Percentiles rank a stretch among this genome's conserved stretches.
Conservation (phyloP, 2,888 invertebrate species). For the Agrochola lychnidis region DNA sequence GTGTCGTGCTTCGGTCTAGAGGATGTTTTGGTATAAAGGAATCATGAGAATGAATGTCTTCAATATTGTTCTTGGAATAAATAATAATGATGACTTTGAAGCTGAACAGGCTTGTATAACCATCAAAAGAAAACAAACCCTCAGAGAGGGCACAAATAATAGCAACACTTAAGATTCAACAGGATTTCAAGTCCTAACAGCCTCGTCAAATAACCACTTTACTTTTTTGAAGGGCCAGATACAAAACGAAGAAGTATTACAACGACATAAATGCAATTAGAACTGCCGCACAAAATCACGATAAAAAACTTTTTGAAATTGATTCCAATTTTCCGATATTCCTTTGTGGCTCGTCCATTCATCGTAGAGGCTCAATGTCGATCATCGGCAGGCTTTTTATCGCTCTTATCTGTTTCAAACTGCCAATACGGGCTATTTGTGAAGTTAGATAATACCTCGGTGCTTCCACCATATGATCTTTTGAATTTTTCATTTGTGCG, state of each 20-base stretch:
- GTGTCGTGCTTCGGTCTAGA: slow-evolving; percentile 8
- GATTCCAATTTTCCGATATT: slow-evolving; percentile 59
- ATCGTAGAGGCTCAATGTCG: slow-evolving; percentile 57
- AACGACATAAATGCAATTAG: slow-evolving; percentile 44
- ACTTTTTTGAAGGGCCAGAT: background rate
- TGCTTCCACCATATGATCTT: slow-evolving; percentile 57
- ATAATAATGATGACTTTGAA: slow-evolving; percentile 12
- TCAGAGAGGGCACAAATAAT: background rate
- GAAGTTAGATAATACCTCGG: slow-evolving; percentile 63
- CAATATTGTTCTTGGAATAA: slow-evolving; percentile 13
- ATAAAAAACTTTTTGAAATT: slow-evolving; percentile 59
- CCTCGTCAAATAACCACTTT: background rate
- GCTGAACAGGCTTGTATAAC: background rate
- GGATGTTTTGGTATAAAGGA: slow-evolving; percentile 19
- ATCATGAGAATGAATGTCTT: slow-evolving; percentile 9
- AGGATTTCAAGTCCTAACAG: background rate
- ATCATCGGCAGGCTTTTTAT: slow-evolving; percentile 67
- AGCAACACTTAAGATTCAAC: background rate
- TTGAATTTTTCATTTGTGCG: slow-evolving; percentile 63
- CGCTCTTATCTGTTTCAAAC: slow-evolving; percentile 67
- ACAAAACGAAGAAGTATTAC: background rate
- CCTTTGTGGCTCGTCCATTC: slow-evolving; percentile 59
- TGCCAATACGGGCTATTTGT: slow-evolving; percentile 64
- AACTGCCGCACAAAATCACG: slow-evolving; percentile 37
- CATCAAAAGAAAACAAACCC: slow-evolving; percentile 4